A percentile compares a stretch with the other conserved stretches of the same genome.
These are phyloP conservation scores for Bombus sibiricus DNA, from an alignment of 1,140 invertebrate species.

Conservation along the genomic window DNA sequence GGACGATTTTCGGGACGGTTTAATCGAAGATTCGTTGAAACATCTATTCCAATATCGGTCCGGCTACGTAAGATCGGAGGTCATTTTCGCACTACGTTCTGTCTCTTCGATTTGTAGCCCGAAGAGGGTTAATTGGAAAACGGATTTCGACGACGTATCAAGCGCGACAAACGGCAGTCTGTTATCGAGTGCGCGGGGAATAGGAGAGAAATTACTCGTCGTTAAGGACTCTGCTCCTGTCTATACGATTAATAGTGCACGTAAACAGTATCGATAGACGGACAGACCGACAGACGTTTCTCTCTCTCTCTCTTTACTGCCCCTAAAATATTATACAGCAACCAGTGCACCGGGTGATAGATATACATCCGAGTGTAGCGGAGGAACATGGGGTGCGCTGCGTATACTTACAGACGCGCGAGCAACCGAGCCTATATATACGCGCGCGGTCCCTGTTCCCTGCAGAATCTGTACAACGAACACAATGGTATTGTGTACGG, in stretches of 20 bases:
- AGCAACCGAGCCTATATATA: slow-evolving; percentile 12
- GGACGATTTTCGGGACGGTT: background rate
- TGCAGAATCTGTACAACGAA: slow-evolving; percentile 74
- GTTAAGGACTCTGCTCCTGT: background rate
- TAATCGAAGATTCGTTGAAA: background rate
- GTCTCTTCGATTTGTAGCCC: background rate
- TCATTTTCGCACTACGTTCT: background rate
- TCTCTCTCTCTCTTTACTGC: background rate
- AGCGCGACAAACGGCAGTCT: background rate
- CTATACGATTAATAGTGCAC: slow-evolving; percentile 22
- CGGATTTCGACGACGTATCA: slow-evolving; percentile 4
- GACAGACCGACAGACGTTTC: background rate
- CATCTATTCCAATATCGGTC: background rate
- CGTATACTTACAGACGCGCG: slow-evolving; percentile 33
- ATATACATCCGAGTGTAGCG: slow-evolving; percentile 35
- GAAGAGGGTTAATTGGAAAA: slow-evolving; percentile 17
- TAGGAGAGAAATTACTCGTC: slow-evolving; percentile 18
- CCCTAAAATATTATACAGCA: slow-evolving; percentile 33
- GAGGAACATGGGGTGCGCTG: background rate
- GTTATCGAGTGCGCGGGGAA: background rate
- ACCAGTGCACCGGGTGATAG: slow-evolving; percentile 11
- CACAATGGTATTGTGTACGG: slow-evolving; percentile 80
- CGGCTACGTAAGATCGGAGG: background rate
- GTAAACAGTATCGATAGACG: slow-evolving; percentile 36
- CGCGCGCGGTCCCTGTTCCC: slow-evolving; percentile 55